Conservation (phyloP, 2,113 vertebrate genomes). For the Lampris incognitus region DNA sequence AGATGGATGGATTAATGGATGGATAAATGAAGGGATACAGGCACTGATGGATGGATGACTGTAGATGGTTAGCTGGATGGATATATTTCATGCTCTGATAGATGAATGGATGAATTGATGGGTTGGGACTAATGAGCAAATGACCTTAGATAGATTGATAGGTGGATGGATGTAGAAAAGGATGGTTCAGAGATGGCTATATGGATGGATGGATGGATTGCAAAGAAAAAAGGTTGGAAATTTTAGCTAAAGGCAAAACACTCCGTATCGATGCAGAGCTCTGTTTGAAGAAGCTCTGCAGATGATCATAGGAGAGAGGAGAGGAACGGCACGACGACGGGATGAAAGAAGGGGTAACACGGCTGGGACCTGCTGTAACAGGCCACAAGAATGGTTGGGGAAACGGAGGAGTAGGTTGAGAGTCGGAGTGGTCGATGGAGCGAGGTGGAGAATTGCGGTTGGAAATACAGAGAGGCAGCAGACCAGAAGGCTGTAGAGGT, state of each 20-base stretch:
- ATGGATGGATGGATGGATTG: background rate
- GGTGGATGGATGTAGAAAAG: background rate
- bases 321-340: background rate
- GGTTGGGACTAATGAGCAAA: background rate
- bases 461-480: constrained; percentile 1
- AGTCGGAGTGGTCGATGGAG: constrained; percentile 28
- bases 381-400: constrained; percentile 18
- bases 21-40: background rate
- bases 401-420: background rate
- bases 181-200: background rate
- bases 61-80: background rate
- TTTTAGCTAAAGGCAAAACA: constrained; percentile 4
- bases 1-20: background rate
- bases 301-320: constrained; percentile 80
- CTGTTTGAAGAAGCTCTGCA: constrained; percentile 79
- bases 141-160: no score
- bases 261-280: constrained; percentile 46
- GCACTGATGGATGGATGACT: background rate
- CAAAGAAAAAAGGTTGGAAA: constrained; percentile 5
- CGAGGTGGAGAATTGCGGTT: constrained; percentile 45
- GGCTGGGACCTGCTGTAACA: constrained; percentile 13
- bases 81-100: background rate
- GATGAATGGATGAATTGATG: background rate
- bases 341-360: background rate
- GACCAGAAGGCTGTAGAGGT: constrained; percentile 38